A percentile compares a stretch with the other conserved stretches of the same genome.
These are phyloP conservation scores for Drosophila tristis DNA, from an alignment of 1,140 invertebrate species.

Conservation along the genomic window DNA sequence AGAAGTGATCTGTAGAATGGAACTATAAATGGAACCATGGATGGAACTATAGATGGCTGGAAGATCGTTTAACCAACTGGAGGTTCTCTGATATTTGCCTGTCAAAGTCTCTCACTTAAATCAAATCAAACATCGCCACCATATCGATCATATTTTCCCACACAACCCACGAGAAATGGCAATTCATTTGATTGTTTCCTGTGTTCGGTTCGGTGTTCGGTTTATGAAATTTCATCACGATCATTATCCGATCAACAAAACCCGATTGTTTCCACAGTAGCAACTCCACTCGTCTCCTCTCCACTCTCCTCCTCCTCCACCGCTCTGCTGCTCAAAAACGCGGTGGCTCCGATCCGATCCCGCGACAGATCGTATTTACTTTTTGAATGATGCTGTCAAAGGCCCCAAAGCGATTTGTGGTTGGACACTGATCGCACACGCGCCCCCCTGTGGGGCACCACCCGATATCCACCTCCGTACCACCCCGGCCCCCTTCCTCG, in stretches of 20 bases:
- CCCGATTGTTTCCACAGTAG: conserved; percentile 41
- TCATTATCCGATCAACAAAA: conserved; percentile 21
- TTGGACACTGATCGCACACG: conserved; percentile 74
- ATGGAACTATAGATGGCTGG: too few species aligned
- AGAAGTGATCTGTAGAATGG: too few species aligned
- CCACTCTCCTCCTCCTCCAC: not conserved
- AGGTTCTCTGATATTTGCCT: too few species aligned
- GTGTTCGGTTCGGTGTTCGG: conserved; percentile 23
- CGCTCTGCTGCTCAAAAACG: not conserved
- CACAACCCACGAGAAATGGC: conserved; percentile 20
- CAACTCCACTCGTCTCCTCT: not conserved
- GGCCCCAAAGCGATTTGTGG: conserved; percentile 76
- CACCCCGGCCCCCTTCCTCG: not conserved
- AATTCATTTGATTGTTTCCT: conserved; percentile 25
- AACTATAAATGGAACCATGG: too few species aligned
- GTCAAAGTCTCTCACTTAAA: too few species aligned
- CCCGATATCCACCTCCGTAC: not conserved
- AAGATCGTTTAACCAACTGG: not conserved
- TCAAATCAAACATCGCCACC: not conserved
- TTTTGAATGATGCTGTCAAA: conserved; percentile 80
- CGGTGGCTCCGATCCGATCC: conserved; percentile 19
- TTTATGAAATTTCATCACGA: conserved; percentile 37
- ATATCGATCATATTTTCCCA: conserved; percentile 20
- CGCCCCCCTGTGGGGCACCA: conserved; percentile 34
- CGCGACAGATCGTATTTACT: conserved; percentile 58